These are phyloP conservation scores for Coregonus ussuriensis DNA, from an alignment of 2,797 vertebrate species.

Conservation along the genomic window DNA sequence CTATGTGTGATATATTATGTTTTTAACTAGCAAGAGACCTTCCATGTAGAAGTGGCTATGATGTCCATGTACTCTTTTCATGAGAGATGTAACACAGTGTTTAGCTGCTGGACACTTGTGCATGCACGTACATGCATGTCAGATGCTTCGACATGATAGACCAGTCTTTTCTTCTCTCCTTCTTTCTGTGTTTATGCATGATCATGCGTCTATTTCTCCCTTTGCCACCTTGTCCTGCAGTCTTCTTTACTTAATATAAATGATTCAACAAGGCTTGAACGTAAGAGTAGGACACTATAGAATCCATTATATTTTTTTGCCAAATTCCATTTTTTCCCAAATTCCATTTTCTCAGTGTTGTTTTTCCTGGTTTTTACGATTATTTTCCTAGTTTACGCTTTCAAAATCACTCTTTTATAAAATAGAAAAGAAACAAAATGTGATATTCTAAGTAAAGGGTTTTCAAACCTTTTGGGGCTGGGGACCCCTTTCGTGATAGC, in stretches of 20 bases:
- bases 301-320: too few species aligned
- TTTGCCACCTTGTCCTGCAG: background rate
- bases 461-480: too few species aligned
- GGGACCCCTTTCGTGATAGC: too few species aligned
- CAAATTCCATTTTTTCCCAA: too few species aligned
- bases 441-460: too few species aligned
- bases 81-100: background rate
- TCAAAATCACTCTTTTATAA: too few species aligned
- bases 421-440: too few species aligned
- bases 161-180: background rate
- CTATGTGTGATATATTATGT: background rate
- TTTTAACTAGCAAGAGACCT: background rate
- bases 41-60: background rate
- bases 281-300: too few species aligned
- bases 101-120: background rate
- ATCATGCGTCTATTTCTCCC: background rate
- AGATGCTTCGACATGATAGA: background rate
- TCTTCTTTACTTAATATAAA: slow-evolving; percentile 30
- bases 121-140: background rate
- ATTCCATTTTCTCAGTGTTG: too few species aligned
- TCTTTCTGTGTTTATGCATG: background rate
- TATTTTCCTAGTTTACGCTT: too few species aligned
- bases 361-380: too few species aligned
- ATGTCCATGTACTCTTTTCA: background rate
- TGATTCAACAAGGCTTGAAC: slow-evolving; percentile 18